Base-by-base conservation (phyloP, 2,797 vertebrate genomes). In the Arctocebus calabarensis region DNA sequence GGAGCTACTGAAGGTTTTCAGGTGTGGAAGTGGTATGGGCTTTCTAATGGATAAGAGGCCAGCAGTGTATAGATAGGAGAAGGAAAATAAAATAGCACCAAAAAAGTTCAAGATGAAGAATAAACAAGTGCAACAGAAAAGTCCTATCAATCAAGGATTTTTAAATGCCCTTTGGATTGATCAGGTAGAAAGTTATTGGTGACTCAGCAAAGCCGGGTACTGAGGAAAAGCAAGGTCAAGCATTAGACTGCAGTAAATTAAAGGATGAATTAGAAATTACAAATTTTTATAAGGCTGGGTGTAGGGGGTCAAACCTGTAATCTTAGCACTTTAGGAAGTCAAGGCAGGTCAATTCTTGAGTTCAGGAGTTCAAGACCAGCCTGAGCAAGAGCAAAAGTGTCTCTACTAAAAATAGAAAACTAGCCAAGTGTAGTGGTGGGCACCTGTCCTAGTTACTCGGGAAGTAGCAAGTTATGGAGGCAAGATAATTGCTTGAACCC, bases 91-190 rank as follows among this genome's bases (percentile, higher is more conserved):
- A 96, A 37, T 83, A 59, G 45, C 27, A 68, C 27, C 37, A 64
- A 88, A 74, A 81, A 94, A 85, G 12, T 37, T 95, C 52, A 90
- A 81, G 17, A 64, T 32, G 4, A 90, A 86, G 25, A 11, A 74
- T 78, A 64, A 70, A n/a, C 70, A 94, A 82, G 75, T 13, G 1
- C n/a, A 86, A 61, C 40, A 84, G 29, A 27, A 45, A 90, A 84
- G 12, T 34, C 27, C 52, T 52, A 2, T 37, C 86, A 62, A 64
- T 52, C 64, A 75, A 84, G 4, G 32, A 84, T 45, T 59, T 17
- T n/a, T 96, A 84, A 94, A 82, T 23, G 62, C 4, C 27, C 29
- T 37, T 27, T 84, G 48, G 43, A 27, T 84, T 25, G 3, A 10
- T 45, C 61, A 88, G 32, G 45, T 62, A 48, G 20, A 94, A 94